Base-by-base conservation (phyloP, 2,113 vertebrate genomes). In the Ranitomeya imitator region DNA sequence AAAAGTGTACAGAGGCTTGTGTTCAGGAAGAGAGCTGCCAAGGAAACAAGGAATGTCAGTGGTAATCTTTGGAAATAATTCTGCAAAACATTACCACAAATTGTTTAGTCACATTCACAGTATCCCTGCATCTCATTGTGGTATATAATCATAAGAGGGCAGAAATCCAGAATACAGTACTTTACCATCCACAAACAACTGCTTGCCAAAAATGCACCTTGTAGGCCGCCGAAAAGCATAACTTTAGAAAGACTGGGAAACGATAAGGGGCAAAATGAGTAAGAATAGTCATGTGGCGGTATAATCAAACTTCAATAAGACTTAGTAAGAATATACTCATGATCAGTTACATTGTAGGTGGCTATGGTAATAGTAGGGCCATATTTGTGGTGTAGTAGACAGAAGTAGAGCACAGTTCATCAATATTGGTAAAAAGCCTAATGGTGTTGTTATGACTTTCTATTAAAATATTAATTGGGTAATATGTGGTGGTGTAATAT, bases 41-140 rank as follows among this genome's bases (percentile, higher is more conserved):
- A 92, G 89, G 92, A 91, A 89, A 87, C 90, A 93, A 45, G 92
- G 86, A 78, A 91, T 93, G 89, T 90, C 79, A 23, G 91, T 94
- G 91, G 92, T 93, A 94, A 93, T 95, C 78, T 92, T 94, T 93
- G 92, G 93, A 94, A 93, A 93, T 89, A 55, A 65, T 51, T 4
- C 90, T 92, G 90, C 88, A 93, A 91, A 94, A 91, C 91, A 93
- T 91, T 92, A 79, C 92, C 91, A 92, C 92, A 91, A 90, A 91
- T 92, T 88, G 91, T 93, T 94, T 93, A 91, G 93, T 92, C 92
- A 94, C 93, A 93, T 92, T 92, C 86, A 91, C 87, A 89, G 89
- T 93, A 92, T 94, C 94, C 74, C 26, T 67, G 55, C 18, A 18
- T 85, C 69, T 73, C 26, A 37, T 85, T 60, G 14, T 85, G 83